Conservation (phyloP, 2,797 vertebrate species). For the Etheostoma perlongum region DNA sequence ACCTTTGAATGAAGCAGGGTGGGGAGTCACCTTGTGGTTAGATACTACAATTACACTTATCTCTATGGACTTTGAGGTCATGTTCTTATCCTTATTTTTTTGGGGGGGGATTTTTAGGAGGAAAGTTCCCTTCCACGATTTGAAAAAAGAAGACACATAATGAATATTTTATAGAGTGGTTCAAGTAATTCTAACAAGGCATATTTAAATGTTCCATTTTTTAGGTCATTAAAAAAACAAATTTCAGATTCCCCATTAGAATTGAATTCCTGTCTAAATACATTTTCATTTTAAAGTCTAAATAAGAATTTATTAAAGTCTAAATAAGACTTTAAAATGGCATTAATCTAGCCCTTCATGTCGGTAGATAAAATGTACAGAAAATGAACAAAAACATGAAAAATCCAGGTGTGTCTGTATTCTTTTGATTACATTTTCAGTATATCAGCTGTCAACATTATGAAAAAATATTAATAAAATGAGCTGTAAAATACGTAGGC, state of each 20-base stretch:
- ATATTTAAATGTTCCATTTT: background rate
- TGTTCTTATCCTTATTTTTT: background rate
- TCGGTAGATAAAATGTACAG: background rate
- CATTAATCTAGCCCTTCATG: background rate
- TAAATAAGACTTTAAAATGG: background rate
- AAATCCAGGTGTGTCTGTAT: background rate
- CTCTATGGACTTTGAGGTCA: background rate
- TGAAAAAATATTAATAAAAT: background rate
- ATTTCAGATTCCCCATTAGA: background rate
- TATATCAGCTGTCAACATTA: background rate
- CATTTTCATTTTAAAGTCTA: too few relatives aligned
- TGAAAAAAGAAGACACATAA: background rate
- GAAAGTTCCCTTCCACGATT: background rate
- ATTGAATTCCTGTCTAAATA: background rate
- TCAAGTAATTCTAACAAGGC: background rate
- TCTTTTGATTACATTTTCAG: background rate
- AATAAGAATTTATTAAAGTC: background rate
- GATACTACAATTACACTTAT: slow-evolving; percentile 17
- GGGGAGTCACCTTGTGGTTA: slow-evolving; percentile 48
- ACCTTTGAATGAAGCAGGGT: background rate
- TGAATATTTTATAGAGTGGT: background rate
- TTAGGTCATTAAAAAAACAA: background rate
- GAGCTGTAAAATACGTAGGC: background rate
- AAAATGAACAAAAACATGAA: background rate
- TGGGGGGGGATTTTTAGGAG: background rate